A percentile compares a stretch with the other conserved stretches of the same genome.
These are phyloP conservation scores for Chirona hameri DNA, from an alignment of 2,888 invertebrate genomes.

Conservation along the genomic window DNA sequence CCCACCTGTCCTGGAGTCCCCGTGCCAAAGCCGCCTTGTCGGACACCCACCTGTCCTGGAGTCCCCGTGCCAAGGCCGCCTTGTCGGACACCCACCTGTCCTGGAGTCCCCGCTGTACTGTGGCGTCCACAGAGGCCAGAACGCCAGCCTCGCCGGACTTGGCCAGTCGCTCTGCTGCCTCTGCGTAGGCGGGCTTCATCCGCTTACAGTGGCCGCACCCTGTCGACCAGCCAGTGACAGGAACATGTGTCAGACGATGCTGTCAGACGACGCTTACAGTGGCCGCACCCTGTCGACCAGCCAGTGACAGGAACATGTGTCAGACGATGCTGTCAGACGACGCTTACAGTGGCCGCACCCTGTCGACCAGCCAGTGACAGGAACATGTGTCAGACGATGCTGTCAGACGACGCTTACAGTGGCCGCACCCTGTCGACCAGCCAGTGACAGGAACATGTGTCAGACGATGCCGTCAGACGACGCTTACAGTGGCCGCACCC, in stretches of 20 bases:
- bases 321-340: no score
- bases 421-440: slow-evolving; percentile 66
- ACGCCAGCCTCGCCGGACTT: slow-evolving; percentile 52
- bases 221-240: not conserved
- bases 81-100: not conserved
- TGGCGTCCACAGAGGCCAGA: slow-evolving; percentile 80
- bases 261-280: slow-evolving; percentile 63
- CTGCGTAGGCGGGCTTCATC: slow-evolving; percentile 83
- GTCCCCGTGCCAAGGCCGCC: slow-evolving; percentile 38
- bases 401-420: slow-evolving; percentile 76
- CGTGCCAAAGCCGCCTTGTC: slow-evolving; percentile 37
- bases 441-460: not conserved
- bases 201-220: slow-evolving; percentile 84
- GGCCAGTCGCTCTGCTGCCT: slow-evolving; percentile 60
- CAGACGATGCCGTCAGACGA: no score
- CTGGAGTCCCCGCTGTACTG: slow-evolving; percentile 56
- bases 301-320: not conserved
- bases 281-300: slow-evolving; percentile 66
- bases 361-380: not conserved
- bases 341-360: slow-evolving; percentile 84
- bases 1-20: not conserved
- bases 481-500: slow-evolving; percentile 84
- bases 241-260: not conserved
- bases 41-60: not conserved
- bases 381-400: no score